Evolutionary conservation across 2,888 invertebrate genomes (phyloP).

Genomic region (Oasisia sp.): DNA sequence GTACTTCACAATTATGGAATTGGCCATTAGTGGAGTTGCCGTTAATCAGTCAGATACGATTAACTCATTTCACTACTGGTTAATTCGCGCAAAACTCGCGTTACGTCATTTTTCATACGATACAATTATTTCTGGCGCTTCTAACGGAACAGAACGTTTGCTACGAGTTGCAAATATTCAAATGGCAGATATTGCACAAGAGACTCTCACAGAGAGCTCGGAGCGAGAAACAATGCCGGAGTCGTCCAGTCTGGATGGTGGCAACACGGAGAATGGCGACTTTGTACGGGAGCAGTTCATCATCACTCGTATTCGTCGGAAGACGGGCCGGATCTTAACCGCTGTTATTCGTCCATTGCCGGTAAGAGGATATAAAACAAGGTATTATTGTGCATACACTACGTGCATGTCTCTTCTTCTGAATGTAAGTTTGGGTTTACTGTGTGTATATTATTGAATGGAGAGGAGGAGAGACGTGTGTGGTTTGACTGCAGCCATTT

Average conservation of each 20-base stretch:
- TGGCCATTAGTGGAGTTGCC: too few relatives aligned
- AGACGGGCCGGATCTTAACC: not conserved
- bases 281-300: not conserved
- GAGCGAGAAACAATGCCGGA: not conserved
- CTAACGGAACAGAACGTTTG: not conserved
- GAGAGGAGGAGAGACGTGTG: too few relatives aligned
- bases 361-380: not conserved
- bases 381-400: too few relatives aligned
- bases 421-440: too few relatives aligned
- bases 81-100: not conserved
- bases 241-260: not conserved
- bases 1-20: too few relatives aligned
- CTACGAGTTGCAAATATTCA: not conserved
- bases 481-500: too few relatives aligned
- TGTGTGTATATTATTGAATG: too few relatives aligned
- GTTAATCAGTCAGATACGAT: not conserved
- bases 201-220: not conserved
- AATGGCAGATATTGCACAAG: not conserved
- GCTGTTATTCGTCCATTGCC: not conserved
- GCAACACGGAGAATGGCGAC: not conserved
- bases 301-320: not conserved
- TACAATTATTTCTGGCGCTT: not conserved
- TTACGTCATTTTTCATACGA: not conserved
- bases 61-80: not conserved
- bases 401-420: too few relatives aligned